phyloP scores from a whole-genome alignment of 2,113 vertebrate genomes.

The Empidonax traillii region DNA sequence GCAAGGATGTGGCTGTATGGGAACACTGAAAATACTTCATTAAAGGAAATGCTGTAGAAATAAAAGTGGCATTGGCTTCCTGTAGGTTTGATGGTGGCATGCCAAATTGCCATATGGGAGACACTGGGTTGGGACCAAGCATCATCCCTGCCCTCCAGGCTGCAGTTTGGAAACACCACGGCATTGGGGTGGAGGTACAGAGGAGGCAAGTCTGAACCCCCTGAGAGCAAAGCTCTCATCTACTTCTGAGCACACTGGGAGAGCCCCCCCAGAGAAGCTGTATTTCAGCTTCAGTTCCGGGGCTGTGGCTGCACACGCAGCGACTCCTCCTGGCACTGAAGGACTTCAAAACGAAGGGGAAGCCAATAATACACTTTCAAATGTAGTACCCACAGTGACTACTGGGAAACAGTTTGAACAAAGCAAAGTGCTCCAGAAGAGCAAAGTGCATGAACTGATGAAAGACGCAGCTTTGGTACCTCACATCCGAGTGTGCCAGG shows the following conservation, averaged over 20 bases:
- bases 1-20: constrained; percentile 19
- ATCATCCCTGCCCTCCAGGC: neutral
- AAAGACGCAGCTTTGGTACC: constrained; percentile 61
- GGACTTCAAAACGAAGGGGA: neutral
- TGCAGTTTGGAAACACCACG: neutral
- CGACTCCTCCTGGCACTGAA: neutral
- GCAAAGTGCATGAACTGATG: neutral
- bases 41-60: constrained; percentile 16
- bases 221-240: neutral
- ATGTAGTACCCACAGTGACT: neutral
- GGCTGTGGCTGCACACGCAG: neutral
- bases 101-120: neutral
- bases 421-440: neutral
- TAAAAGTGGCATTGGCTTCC: neutral
- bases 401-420: neutral
- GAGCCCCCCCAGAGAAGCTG: neutral
- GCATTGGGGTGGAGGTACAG: neutral
- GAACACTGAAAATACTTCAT: constrained; percentile 21
- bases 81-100: neutral
- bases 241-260: neutral
- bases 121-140: neutral
- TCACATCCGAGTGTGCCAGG: constrained; percentile 73
- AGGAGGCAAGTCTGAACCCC: neutral
- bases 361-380: neutral
- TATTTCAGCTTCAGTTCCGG: neutral